Evolutionary conservation across 2,888 invertebrate species (phyloP), one percentile per base, ranked within the genome.

Genomic region (Stegophylla sp.): DNA sequence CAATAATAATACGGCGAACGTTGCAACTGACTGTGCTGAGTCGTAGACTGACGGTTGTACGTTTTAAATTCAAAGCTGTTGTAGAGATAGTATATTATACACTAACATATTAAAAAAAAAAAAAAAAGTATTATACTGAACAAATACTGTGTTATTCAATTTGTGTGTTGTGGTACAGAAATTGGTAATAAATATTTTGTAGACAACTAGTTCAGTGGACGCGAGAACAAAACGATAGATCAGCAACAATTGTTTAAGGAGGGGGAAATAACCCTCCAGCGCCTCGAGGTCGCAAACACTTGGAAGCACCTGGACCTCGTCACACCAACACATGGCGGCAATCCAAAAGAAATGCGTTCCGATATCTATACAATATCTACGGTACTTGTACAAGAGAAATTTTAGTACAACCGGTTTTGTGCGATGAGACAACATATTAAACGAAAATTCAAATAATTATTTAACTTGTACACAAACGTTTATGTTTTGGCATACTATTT

Each of bases 241-340:
- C 53, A 23, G 13, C 12, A 61, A 51, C 17, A 20, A 45, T 9
- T 20, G 13, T 48, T 34, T 17, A 26, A 15, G 1, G 3, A 48
- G 74, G 74, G 28, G 64, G 34, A 7, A 48, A 41, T 53, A 64
- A 64, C 75, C 64, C 75, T 51, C 51, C 26, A 66, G 64, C 75
- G 51, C 26, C 59, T 69, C 28, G 67, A 69, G 77, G 67, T 77
- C 28, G 77, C 76, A 28, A 75, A 75, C 64, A 56, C 67, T 59
- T 69, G 59, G 59, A 45, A 77, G 77, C 77, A 77, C 77, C 77
- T 77, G 77, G 77, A 77, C 28, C 75, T 76, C 66, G 66, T 56
- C 26, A 41, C 64, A 64, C 28, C 51, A 53, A 76, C 75, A 76
- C 53, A 76, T 76, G 75, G 66, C 66, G 53, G 64, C 53, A 1